Evolutionary conservation across 2,888 invertebrate genomes (phyloP), one percentile per base, ranked within the genome.

Genomic region (Lasioglossum marginatum): DNA sequence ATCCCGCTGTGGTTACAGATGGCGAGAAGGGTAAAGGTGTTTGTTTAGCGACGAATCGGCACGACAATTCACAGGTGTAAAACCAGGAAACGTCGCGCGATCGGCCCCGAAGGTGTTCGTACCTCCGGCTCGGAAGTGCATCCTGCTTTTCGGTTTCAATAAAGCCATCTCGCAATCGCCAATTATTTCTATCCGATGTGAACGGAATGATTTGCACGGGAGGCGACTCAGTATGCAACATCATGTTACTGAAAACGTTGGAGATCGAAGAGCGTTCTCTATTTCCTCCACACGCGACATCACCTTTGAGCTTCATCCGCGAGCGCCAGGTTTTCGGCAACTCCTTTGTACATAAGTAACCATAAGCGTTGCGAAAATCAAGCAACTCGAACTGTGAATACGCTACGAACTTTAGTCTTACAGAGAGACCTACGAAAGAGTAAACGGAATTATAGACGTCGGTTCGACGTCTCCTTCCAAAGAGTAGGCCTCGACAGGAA

Each of bases 1-100:
- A 31, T 31, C 40, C 40, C 27, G 63, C 12, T 40, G 40, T 60
- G 19, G 40, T 70, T 40, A 60, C 74, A 68, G 73, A 73, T 57
- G 80, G 57, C 19, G 45, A 19, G 31, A 43, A 68, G 40, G 60
- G n/a, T 52, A 48, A 75, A 81, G 43, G 71, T 79, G 75, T 78
- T 75, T 52, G 19, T 23, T 75, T 77, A 16, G 40, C 23, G 19
- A 63, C 60, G 12, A 70, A 40, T 43, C 52, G 52, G 60, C 12
- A 34, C 4, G 10, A 2, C 3, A 16, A 60, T 81, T 19, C n/a
- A 16, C 23, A n/a, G 16, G 16, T 5, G 43, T 16, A 1, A 37
- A n/a, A 27, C 31, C 34, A 37, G n/a, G 34, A 57, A 74, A 78
- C 73, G 31, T 48, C 45, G 16, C n/a, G 31, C 40, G 73, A 52